Evolutionary conservation across 1,140 invertebrate species (phyloP), one percentile per base, ranked within the genome.

Genomic region (Scaptodrosophila lebanonensis): DNA sequence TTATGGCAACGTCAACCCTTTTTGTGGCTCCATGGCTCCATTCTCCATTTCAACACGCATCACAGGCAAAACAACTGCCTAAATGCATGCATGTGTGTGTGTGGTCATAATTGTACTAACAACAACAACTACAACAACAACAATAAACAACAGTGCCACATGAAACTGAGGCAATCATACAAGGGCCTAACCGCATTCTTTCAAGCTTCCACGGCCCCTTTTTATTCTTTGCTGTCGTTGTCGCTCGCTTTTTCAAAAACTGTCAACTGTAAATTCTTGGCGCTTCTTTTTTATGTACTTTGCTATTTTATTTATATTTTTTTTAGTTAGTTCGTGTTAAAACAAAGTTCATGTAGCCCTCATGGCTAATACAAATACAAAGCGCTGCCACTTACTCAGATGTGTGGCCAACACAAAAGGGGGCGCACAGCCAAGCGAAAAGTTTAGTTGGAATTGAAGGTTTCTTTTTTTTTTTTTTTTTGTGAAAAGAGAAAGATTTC

Each of bases 31-130:
- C 63, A 77, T 68, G 67, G 59, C 67, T 77, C 67, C 51, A 66
- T 77, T 79, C 67, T 77, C 67, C 51, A 66, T 77, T 79, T 72
- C 59, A 73, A 36, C 73, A 72, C 59, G 62, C n/a, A n/a, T n/a
- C n/a, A n/a, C n/a, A n/a, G n/a, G n/a, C n/a, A n/a, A n/a, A n/a
- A n/a, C n/a, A n/a, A n/a, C n/a, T n/a, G n/a, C n/a, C n/a, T 72
- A 27, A 51, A 32, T 57, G 45, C 11, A 3, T 45, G 44, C 56
- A 44, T 22, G 30, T 45, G 39, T 65, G 44, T 66, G 42, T 66
- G 36, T 52, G 51, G 50, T 65, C 60, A 75, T 77, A 77, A 79
- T 77, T 77, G 73, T 77, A 57, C 29, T 51, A 62, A 49, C 52
- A 66, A 35, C 39, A 57, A 44, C 32, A 50, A 38, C 43, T 48